A percentile compares a stretch with the other conserved stretches of the same genome.
Evolutionary conservation across 2,113 vertebrate genomes (phyloP).

Genomic region (Helogale parvula): DNA sequence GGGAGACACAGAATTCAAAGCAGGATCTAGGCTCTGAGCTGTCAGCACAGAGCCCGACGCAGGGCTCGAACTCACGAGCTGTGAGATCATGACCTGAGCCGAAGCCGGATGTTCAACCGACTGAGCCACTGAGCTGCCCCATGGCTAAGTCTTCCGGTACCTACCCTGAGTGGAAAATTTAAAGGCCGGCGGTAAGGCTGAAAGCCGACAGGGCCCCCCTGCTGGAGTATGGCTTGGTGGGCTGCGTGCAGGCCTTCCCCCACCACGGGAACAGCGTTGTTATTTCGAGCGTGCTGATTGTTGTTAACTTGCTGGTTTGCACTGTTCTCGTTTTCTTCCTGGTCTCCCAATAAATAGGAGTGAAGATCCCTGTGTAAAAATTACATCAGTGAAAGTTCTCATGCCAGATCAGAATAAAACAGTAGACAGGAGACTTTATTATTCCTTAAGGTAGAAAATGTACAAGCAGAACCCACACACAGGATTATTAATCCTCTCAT

Average conservation of each 20-base stretch:
- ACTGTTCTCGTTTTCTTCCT: slow-evolving; percentile 95
- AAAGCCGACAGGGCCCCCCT: slow-evolving; percentile 98
- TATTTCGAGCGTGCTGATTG: slow-evolving; percentile 94
- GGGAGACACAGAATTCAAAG: no score
- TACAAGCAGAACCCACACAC: neutral
- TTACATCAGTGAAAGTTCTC: slow-evolving; percentile 29
- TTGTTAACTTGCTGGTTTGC: slow-evolving; percentile 94
- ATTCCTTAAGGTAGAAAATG: neutral
- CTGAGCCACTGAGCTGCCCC: no score
- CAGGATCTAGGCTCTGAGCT: no score
- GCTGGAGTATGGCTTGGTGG: slow-evolving; percentile 98
- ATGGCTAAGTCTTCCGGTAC: neutral
- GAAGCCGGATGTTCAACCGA: no score
- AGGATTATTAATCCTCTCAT: neutral
- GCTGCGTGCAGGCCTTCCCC: slow-evolving; percentile 98
- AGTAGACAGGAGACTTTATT: neutral
- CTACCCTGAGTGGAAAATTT: slow-evolving; percentile 95
- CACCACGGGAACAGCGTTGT: slow-evolving; percentile 94
- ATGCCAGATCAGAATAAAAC: neutral
- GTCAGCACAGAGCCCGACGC: no score
- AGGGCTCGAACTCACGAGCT: no score
- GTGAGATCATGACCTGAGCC: no score
- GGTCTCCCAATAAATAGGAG: slow-evolving; percentile 98
- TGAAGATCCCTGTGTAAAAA: slow-evolving; percentile 93
- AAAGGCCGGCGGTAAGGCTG: slow-evolving; percentile 97